Evolutionary conservation across 2,888 invertebrate species (phyloP).

Genomic region (Gryllus longicercus): DNA sequence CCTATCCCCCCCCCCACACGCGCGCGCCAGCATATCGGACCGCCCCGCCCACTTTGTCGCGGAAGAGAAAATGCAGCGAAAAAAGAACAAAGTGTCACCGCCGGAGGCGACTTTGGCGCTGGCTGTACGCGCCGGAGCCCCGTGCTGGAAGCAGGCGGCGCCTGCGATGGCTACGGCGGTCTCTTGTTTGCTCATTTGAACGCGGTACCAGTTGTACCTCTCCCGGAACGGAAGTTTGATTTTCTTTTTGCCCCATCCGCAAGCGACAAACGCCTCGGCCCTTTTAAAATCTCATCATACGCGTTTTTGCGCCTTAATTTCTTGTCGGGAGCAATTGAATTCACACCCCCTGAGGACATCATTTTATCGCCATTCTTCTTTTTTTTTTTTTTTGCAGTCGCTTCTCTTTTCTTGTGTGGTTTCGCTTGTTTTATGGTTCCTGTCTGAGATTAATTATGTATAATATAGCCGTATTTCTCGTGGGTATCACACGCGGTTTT

Average conservation of each 20-base stretch:
- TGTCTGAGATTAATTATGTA: too few species aligned
- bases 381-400: background rate
- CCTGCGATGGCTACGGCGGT: background rate
- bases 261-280: background rate
- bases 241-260: background rate
- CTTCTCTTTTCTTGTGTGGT: too few species aligned
- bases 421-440: too few species aligned
- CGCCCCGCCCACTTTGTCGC: background rate
- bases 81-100: background rate
- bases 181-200: slow-evolving; percentile 10
- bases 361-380: background rate
- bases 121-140: background rate
- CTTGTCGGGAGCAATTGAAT: background rate
- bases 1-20: too few species aligned
- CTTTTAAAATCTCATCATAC: background rate
- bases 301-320: background rate
- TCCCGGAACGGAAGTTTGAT: slow-evolving; percentile 1
- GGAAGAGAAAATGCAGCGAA: background rate
- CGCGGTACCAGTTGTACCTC: slow-evolving; percentile 5
- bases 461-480: too few species aligned
- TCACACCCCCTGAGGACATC: background rate
- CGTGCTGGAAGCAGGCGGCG: background rate
- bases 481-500: too few species aligned
- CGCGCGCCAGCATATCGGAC: too few species aligned
- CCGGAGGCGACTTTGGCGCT: background rate